phyloP scores from a whole-genome alignment of 2,113 vertebrate genomes.

The Lepisosteus oculatus region DNA sequence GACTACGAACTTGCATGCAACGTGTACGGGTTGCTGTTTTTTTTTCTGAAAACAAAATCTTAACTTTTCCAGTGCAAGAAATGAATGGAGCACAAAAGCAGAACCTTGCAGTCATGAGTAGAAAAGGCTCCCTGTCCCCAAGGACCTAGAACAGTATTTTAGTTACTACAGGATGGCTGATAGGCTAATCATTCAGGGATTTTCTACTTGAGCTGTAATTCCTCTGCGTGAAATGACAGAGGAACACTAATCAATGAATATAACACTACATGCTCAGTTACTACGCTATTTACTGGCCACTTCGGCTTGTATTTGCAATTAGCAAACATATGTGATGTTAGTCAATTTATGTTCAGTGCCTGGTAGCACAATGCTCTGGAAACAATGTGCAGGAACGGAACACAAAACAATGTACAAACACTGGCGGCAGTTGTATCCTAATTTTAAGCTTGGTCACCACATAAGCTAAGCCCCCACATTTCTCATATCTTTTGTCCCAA shows the following conservation, averaged over 20 bases:
- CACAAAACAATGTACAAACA: slow-evolving; percentile 29
- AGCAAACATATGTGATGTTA: slow-evolving; percentile 13
- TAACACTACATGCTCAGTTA: slow-evolving; percentile 39
- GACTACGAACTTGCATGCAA: too few species aligned
- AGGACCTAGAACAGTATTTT: not conserved
- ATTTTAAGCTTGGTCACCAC: not conserved
- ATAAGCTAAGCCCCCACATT: not conserved
- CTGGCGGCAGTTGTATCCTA: not conserved
- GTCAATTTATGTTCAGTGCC: slow-evolving; percentile 12
- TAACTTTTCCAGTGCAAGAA: slow-evolving; percentile 8
- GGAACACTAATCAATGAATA: slow-evolving; percentile 3
- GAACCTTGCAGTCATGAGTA: not conserved
- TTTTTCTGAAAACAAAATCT: slow-evolving; percentile 29
- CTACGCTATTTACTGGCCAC: slow-evolving; percentile 39
- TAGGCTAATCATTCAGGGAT: slow-evolving; percentile 11
- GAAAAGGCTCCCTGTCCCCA: not conserved
- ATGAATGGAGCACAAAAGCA: not conserved
- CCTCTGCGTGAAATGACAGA: not conserved
- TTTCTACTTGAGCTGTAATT: slow-evolving; percentile 1
- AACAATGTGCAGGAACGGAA: slow-evolving; percentile 36
- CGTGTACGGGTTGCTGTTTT: not conserved
- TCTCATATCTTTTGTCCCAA: not conserved
- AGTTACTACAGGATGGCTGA: not conserved
- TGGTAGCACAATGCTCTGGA: slow-evolving; percentile 8
- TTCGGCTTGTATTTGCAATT: slow-evolving; percentile 27